Conservation (phyloP, 30 jellyfish, hydroid and myxozoan species). For the Hydractinia echinata region DNA sequence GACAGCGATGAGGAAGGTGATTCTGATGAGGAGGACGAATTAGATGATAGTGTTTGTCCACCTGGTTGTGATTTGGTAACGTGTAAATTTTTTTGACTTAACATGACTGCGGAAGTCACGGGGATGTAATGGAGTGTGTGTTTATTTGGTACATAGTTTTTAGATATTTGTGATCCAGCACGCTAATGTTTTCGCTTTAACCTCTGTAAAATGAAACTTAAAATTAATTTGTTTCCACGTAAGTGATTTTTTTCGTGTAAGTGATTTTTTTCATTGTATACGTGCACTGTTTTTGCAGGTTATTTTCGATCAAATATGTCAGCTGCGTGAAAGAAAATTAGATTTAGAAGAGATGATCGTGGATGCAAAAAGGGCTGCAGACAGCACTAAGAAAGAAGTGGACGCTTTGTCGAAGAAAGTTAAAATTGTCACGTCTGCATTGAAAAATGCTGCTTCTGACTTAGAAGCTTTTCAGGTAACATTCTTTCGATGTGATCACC, state of each 20-base stretch:
- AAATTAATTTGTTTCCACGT: too few species aligned
- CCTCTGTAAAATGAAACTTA: too few species aligned
- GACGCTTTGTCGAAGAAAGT: conserved; percentile 89
- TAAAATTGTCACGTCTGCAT: conserved; percentile 67
- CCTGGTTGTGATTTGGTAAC: conserved; percentile 96
- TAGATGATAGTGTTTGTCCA: conserved; percentile 97
- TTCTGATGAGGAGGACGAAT: conserved; percentile 72
- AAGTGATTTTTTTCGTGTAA: too few species aligned
- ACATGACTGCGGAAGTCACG: too few species aligned
- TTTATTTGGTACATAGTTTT: too few species aligned
- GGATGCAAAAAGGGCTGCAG: conserved; percentile 78
- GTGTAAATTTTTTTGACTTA: too few species aligned
- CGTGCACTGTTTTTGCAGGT: conserved; percentile 38
- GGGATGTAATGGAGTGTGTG: too few species aligned
- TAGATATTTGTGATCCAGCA: too few species aligned
- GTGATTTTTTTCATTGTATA: too few species aligned
- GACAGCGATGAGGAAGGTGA: conserved; percentile 86
- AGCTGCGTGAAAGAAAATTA: conserved; percentile 80
- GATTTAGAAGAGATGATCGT: conserved; percentile 81
- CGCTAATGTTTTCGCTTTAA: too few species aligned
- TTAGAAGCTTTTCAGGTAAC: conserved; percentile 95
- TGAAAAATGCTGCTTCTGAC: conserved; percentile 84
- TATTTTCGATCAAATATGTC: conserved; percentile 87
- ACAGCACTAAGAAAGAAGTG: conserved; percentile 70
- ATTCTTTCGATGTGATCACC: background rate